These are phyloP conservation scores for Pangasius krempfi DNA, from an alignment of 2,797 vertebrate genomes.

Conservation along the genomic window DNA sequence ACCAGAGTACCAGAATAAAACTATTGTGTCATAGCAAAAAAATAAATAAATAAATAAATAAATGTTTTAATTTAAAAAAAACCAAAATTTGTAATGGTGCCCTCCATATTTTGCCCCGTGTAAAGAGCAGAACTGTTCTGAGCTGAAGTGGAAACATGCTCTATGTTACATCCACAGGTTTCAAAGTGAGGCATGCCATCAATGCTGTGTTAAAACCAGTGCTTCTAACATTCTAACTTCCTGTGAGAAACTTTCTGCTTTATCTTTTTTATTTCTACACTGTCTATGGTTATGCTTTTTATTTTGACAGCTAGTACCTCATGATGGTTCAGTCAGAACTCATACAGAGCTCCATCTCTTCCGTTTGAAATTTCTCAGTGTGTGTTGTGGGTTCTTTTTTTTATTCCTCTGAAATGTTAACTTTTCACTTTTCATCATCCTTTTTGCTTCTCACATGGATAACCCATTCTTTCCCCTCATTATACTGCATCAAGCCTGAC, in stretches of 20 bases:
- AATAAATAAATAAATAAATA: too few species aligned
- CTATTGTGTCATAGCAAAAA: neutral
- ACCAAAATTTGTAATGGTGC: neutral
- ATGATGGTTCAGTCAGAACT: neutral
- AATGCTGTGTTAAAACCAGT: neutral
- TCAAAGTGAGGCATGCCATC: neutral
- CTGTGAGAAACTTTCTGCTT: neutral
- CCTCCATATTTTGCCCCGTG: neutral
- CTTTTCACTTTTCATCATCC: neutral
- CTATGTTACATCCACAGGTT: neutral
- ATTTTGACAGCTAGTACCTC: neutral
- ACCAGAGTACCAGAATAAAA: neutral
- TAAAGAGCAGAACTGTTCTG: neutral
- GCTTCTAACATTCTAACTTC: neutral
- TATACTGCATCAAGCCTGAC: neutral
- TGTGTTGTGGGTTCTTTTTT: neutral
- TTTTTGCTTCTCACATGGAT: neutral
- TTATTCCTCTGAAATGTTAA: neutral
- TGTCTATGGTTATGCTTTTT: neutral
- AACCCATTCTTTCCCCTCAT: neutral
- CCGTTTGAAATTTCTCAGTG: neutral
- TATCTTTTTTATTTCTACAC: neutral
- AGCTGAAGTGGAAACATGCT: neutral
- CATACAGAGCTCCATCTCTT: neutral
- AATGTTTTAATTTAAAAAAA: neutral